Evolutionary conservation across 2,888 invertebrate species (phyloP), one percentile per base, ranked within the genome.

Genomic region (Petrolisthes manimaculis): DNA sequence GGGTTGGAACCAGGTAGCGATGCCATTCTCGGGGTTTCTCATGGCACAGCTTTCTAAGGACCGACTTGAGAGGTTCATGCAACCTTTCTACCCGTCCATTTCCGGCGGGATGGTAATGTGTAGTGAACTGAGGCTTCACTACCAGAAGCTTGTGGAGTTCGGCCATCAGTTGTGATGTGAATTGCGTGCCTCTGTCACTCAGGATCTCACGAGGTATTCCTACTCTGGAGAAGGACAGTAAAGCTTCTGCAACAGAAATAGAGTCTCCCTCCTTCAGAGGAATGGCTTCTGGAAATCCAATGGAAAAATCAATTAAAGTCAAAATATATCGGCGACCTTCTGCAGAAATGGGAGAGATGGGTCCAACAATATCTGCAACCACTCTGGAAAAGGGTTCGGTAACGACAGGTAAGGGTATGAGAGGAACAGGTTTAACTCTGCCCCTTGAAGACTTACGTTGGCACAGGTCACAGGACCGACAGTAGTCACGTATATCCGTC

Each of bases 311-410:
- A 54, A 84, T 75, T 5, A 84, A 54, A 5, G 84, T 84, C 21
- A 84, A 37, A 14, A 84, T 71, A 18, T 80, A 86, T 5, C 3
- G 54, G 69, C 54, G 79, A 4, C 21, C 79, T 14, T 54, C 6
- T 3, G 53, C 54, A 80, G 81, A 56, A 14, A 37, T 37, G 0
- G 82, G 86, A 21, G 37, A 61, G 18, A 86, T 8, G n/a, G 74
- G 82, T 18, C 86, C 74, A 1, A 81, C 81, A 3, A 86, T 14
- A 80, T 86, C 81, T 24, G 81, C 69, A 8, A 81, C 81, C 6
- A 86, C 81, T 5, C 74, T 6, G 6, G 37, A 37, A 37, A 37
- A 37, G 2, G 37, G 37, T 2, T 37, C 37, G 0, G 37, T 37
- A 37, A 37, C 54, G 0, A 81, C 55, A 74, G 86, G 86, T 37